Conservation (phyloP, 2,888 invertebrate species). For the Mythimna lalbum region DNA sequence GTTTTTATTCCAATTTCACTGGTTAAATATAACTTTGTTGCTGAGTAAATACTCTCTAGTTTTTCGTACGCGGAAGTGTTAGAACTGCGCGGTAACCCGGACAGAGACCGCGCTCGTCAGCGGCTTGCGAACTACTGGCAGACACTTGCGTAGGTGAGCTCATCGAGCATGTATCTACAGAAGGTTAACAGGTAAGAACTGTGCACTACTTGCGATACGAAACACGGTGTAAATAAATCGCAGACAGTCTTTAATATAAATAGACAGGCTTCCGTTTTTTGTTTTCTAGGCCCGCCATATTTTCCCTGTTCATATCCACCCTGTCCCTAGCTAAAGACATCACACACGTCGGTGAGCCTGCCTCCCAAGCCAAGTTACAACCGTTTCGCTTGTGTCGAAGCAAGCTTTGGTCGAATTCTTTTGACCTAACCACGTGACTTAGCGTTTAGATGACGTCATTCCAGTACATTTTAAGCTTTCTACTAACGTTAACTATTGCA, state of each 20-base stretch:
- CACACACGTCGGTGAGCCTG: no score
- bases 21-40: not conserved
- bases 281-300: no score
- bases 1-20: not conserved
- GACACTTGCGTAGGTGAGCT: constrained; percentile 25
- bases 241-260: not conserved
- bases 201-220: not conserved
- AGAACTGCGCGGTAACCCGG: constrained; percentile 20
- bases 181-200: constrained; percentile 20
- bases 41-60: constrained; percentile 50
- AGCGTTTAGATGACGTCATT: no score
- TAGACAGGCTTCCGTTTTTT: no score
- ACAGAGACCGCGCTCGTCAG: constrained; percentile 17
- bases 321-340: no score
- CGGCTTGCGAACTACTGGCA: constrained; percentile 43
- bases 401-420: no score
- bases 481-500: no score
- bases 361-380: no score
- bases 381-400: no score
- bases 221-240: not conserved
- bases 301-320: no score
- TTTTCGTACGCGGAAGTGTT: constrained; percentile 29
- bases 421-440: no score
- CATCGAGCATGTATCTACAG: constrained; percentile 28
- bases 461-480: no score